Evolutionary conservation across 2,888 invertebrate species (phyloP), one percentile per base, ranked within the genome.

Genomic region (Chloroclysta siterata): DNA sequence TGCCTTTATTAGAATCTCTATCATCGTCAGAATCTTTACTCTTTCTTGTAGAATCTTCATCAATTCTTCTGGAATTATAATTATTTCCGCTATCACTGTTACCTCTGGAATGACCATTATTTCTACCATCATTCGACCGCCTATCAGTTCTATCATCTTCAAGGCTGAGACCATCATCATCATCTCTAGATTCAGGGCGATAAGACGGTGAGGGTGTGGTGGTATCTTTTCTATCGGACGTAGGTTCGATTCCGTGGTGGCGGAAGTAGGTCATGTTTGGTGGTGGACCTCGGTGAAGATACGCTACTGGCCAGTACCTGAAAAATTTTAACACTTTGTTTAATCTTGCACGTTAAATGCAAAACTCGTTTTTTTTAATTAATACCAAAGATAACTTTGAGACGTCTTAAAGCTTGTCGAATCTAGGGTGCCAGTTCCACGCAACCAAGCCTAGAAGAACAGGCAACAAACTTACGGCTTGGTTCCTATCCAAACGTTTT

Each of bases 281-380:
- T 4, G 97, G 97, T 41, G 95, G 94, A 65, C 95, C 95, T 81
- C 95, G 95, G 78, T 97, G 97, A 0, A 97, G 92, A 80, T 97
- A 97, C 0, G 96, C 96, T 15, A 97, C 95, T 0, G 97, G 97
- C 97, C 97, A 97, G 71, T 94, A 94, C 73, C 94, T 94, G 60
- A 11, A 13, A 54, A 46, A 39, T 13, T 28, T 14, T 41, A 41
- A 41, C 1, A 13, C 11, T 5, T 33, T 41, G 0, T 41, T 15
- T n/a, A 4, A 36, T 39, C 3, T 17, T 10, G 28, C n/a, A n/a
- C n/a, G n/a, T n/a, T n/a, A 29, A 0, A 29, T 5, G 29, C 1
- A 29, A 29, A 29, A 29, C 29, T 29, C 4, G 1, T 29, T n/a
- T n/a, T n/a, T n/a, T n/a, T n/a, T n/a, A n/a, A n/a, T 29, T 29